These are phyloP conservation scores for Drosophila bifasciata DNA, from an alignment of 1,140 invertebrate genomes.

Conservation along the genomic window DNA sequence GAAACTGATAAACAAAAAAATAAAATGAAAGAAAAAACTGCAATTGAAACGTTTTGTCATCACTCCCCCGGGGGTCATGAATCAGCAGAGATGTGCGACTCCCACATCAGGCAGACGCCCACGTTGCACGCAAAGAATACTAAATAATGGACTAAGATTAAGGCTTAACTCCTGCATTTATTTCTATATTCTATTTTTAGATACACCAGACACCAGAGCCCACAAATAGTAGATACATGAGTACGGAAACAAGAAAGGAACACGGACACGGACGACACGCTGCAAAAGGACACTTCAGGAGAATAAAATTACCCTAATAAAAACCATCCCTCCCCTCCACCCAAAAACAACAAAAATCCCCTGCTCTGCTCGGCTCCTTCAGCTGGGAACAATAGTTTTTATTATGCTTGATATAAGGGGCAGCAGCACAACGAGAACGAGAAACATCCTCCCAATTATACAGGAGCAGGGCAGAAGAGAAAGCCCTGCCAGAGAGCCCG, in stretches of 20 bases:
- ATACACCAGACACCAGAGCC: conserved; percentile 25
- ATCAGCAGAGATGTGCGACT: too few relatives aligned
- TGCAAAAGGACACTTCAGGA: conserved; percentile 33
- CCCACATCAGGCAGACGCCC: neutral
- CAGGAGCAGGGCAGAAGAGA: neutral
- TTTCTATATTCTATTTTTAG: conserved; percentile 20
- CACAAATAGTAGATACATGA: conserved; percentile 47
- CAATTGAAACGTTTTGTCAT: neutral
- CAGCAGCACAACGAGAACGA: conserved; percentile 16
- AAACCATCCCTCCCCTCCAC: too few relatives aligned
- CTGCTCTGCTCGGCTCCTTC: too few relatives aligned
- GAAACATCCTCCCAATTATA: conserved; percentile 7
- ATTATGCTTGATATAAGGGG: conserved; percentile 37
- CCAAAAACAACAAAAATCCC: conserved; percentile 2
- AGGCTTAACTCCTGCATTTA: neutral
- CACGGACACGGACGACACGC: conserved; percentile 21
- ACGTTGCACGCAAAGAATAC: neutral
- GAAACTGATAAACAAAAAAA: neutral
- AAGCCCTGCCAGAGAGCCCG: conserved; percentile 11
- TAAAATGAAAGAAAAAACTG: neutral
- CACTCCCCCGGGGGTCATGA: too few relatives aligned
- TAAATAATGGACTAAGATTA: neutral
- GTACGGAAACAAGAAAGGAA: conserved; percentile 36
- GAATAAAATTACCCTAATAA: conserved; percentile 43
- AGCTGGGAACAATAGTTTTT: conserved; percentile 4